A percentile compares a stretch with the other conserved stretches of the same genome.
Evolutionary conservation across 2,113 vertebrate species (phyloP).

Genomic region (Hypomesus transpacificus): DNA sequence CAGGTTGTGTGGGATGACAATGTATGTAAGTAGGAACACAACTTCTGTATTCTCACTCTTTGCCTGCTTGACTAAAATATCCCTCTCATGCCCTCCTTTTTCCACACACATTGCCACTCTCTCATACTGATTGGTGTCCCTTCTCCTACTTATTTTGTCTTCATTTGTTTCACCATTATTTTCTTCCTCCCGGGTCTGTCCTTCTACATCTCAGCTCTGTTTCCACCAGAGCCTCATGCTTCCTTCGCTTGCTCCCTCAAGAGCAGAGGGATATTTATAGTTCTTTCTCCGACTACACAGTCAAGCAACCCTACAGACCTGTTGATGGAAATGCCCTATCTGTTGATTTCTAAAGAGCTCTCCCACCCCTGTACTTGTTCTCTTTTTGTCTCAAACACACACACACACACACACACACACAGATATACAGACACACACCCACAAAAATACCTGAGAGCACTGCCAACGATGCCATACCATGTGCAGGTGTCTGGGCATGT

Average conservation of each 20-base stretch:
- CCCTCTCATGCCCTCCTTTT: no score
- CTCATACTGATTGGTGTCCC: background rate
- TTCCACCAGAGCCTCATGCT: conserved; percentile 28
- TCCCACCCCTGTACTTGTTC: background rate
- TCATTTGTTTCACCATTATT: background rate
- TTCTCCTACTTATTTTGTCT: background rate
- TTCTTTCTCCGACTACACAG: conserved; percentile 6
- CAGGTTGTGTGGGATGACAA: no score
- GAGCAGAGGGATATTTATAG: conserved; percentile 8
- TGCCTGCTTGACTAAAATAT: no score
- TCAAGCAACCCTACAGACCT: conserved; percentile 24
- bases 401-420: conserved; percentile 5
- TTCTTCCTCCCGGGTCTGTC: conserved; percentile 24
- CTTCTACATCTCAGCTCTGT: conserved; percentile 26
- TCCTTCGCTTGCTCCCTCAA: conserved; percentile 4
- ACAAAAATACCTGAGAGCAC: conserved; percentile 22
- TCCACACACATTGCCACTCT: background rate
- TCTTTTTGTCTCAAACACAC: background rate
- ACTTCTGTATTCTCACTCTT: no score
- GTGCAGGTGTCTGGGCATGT: conserved; percentile 40
- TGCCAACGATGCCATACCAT: conserved; percentile 15
- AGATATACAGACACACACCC: conserved; percentile 8
- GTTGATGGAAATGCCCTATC: conserved; percentile 3
- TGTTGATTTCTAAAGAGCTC: background rate
- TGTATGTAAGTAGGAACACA: no score